A percentile compares a stretch with the other conserved stretches of the same genome.
phyloP scores from a whole-genome alignment of 2,113 vertebrate genomes.

The Bos javanicus region DNA sequence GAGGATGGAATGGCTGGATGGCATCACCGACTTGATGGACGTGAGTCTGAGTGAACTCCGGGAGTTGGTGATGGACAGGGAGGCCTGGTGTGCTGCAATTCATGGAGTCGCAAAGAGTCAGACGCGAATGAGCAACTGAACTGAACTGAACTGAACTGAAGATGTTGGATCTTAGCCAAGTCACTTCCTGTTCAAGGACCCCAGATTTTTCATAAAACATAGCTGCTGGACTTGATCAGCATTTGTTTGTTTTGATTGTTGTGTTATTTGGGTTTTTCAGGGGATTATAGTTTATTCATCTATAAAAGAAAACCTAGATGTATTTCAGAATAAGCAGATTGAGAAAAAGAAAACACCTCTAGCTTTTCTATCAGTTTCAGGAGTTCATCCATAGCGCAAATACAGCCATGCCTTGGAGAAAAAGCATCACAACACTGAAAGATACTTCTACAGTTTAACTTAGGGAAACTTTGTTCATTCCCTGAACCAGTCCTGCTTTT shows the following conservation, averaged over 20 bases:
- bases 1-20: too few relatives aligned
- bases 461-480: neutral
- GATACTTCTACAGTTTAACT: neutral
- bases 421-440: neutral
- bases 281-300: neutral
- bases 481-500: neutral
- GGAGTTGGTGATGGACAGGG: too few relatives aligned
- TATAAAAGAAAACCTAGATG: neutral
- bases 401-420: neutral
- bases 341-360: neutral
- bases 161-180: neutral
- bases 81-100: too few relatives aligned
- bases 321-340: neutral
- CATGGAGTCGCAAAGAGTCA: too few relatives aligned
- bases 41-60: too few relatives aligned
- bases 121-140: too few relatives aligned
- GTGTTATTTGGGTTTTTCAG: neutral
- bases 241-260: neutral
- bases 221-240: neutral
- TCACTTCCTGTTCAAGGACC: neutral
- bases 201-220: neutral
- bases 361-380: neutral
- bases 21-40: too few relatives aligned
- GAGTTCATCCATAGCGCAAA: neutral
- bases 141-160: neutral